These are phyloP conservation scores for Portunus trituberculatus DNA, from an alignment of 1,140 invertebrate species.

Conservation along the genomic window DNA sequence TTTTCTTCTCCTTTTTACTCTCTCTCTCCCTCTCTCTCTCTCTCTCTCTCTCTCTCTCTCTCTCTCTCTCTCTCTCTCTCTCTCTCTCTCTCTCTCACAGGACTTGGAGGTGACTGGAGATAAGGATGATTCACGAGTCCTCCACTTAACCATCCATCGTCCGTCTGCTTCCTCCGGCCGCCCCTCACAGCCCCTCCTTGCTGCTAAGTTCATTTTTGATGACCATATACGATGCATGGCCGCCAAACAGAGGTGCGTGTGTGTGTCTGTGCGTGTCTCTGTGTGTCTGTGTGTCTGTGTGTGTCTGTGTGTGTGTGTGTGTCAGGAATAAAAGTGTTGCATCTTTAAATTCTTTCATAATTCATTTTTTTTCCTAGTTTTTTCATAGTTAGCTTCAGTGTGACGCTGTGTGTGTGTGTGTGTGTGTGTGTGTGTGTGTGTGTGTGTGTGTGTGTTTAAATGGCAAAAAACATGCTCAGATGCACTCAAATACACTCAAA, in stretches of 20 bases:
- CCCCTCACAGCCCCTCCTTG: slow-evolving; percentile 87
- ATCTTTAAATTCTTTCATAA: too few species aligned
- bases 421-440: neutral
- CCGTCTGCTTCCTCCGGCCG: slow-evolving; percentile 86
- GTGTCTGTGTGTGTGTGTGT: too few species aligned
- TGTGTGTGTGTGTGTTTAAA: too few species aligned
- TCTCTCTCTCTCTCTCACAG: slow-evolving; percentile 78
- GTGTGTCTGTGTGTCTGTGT: neutral
- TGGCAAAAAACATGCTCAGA: too few species aligned
- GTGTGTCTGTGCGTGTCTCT: neutral
- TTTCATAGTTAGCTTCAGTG: too few species aligned
- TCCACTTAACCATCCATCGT: slow-evolving; percentile 96
- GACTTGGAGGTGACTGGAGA: slow-evolving; percentile 90
- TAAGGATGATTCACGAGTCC: slow-evolving; percentile 96
- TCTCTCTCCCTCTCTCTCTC: too few species aligned
- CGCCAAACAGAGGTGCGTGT: slow-evolving; percentile 90
- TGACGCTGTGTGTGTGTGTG: neutral
- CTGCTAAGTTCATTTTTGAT: slow-evolving; percentile 97
- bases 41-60: too few species aligned
- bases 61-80: neutral
- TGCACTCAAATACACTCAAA: too few species aligned
- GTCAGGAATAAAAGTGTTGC: too few species aligned
- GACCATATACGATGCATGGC: slow-evolving; percentile 99
- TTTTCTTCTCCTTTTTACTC: neutral
- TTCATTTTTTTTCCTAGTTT: too few species aligned